Evolutionary conservation across 2,113 vertebrate genomes (phyloP), one percentile per base, ranked within the genome.

Genomic region (Thomomys bottae): DNA sequence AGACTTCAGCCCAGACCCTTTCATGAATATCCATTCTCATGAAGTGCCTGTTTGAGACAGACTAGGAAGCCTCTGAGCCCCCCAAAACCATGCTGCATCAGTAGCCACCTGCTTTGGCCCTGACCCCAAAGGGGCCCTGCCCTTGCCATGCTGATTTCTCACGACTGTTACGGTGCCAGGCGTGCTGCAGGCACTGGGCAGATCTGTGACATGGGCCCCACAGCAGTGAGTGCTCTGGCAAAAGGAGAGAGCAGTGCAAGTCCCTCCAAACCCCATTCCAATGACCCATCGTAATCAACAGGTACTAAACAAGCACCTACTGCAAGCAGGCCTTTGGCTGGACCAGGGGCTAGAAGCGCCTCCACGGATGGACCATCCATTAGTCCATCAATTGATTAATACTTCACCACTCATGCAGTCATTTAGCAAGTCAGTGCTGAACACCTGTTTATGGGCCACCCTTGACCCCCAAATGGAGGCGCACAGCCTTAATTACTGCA

Each of bases 281-380:
- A 63, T 89, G 95, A 94, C 92, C 85, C 92, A 92, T 82, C 89
- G 40, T 3, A 84, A 87, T 54, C 28, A 45, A 26, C 57, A n/a
- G 61, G 18, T 15, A 38, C 63, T 68, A 49, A 81, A 11, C 23
- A 28, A 94, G 88, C 2, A 8, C 75, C 84, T 88, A 57, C 85
- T 87, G 71, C 49, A 68, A 85, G 26, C 73, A 32, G 32, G 45
- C 77, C 54, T 82, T 49, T 9, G 40, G 8, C 61, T 67, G 67
- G 34, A 32, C 36, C 64, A 3, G 0, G 7, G 49, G 68, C 38
- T 36, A 30, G 38, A 81, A 30, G 36, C 61, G 26, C 2, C 63
- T 57, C 86, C 77, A 63, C 59, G 61, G 8, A 67, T 0, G 8
- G 61, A 49, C 34, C 45, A 24, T 36, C n/a, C 21, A 75, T 63